Evolutionary conservation across 2,797 vertebrate genomes (phyloP).

Genomic region (Chelidonichthys spinosus): DNA sequence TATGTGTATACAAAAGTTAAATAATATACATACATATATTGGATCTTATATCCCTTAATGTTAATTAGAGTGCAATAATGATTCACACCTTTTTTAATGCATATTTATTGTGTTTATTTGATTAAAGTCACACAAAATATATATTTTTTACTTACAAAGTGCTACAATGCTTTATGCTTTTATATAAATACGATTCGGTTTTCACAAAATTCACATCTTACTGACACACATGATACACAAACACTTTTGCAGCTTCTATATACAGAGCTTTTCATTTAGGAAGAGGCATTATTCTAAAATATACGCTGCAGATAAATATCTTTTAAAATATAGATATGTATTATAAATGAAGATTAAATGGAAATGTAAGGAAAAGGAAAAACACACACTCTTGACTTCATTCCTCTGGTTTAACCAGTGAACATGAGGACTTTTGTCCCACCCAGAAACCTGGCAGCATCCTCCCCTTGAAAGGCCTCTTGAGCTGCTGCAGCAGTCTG

Average conservation of each 20-base stretch:
- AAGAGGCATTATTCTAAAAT: background rate
- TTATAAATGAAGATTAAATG: background rate
- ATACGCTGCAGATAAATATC: background rate
- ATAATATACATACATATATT: background rate
- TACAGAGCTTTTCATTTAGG: background rate
- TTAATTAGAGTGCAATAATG: background rate
- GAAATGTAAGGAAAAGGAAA: conserved; percentile 41
- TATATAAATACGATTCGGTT: background rate
- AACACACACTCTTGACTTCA: background rate
- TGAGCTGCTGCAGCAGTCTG: conserved; percentile 61
- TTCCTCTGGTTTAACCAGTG: conserved; percentile 32
- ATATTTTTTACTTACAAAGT: conserved; percentile 7
- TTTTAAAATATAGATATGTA: background rate
- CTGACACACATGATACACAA: background rate
- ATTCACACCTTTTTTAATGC: background rate
- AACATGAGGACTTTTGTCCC: conserved; percentile 64
- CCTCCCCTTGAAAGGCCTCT: conserved; percentile 64
- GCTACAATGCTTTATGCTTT: too few species aligned
- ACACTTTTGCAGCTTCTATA: conserved; percentile 4
- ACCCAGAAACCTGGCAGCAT: conserved; percentile 77
- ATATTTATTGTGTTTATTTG: conserved; percentile 2
- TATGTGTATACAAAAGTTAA: background rate
- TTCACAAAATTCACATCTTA: background rate
- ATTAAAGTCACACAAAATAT: conserved; percentile 15
- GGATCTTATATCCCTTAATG: background rate